Evolutionary conservation across 2,113 vertebrate genomes (phyloP).

Genomic region (Pseudopodoces humilis): DNA sequence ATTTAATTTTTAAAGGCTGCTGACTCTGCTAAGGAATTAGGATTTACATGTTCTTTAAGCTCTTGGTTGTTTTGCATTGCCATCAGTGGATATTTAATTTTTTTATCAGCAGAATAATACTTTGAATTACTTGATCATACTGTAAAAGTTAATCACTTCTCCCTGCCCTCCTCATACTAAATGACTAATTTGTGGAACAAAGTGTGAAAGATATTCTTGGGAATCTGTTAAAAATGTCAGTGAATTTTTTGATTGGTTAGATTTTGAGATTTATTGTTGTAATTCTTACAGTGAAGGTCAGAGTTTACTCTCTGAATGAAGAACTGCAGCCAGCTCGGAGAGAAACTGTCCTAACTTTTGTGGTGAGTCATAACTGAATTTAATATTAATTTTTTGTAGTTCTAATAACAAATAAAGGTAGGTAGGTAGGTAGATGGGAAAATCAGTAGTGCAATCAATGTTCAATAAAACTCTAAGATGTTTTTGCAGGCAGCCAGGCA

Average conservation of each 20-base stretch:
- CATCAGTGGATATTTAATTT: neutral
- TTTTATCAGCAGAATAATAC: neutral
- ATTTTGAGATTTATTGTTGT: neutral
- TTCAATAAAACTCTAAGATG: neutral
- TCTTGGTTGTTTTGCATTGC: neutral
- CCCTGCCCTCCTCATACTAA: neutral
- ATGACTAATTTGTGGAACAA: neutral
- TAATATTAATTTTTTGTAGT: neutral
- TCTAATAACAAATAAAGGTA: neutral
- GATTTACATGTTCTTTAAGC: neutral
- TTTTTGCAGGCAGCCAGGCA: neutral
- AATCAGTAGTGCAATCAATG: neutral
- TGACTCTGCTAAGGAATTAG: neutral
- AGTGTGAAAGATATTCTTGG: neutral
- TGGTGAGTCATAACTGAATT: constrained; percentile 59
- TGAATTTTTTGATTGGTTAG: neutral
- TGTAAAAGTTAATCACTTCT: neutral
- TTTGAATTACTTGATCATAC: neutral
- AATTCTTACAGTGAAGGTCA: constrained; percentile 79
- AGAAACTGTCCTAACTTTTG: constrained; percentile 82
- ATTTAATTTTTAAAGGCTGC: neutral
- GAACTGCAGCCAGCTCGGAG: constrained; percentile 84
- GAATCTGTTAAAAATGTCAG: neutral
- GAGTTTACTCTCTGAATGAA: constrained; percentile 89
- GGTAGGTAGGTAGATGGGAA: neutral